Conservation (phyloP, 2,888 invertebrate species). For the Argyresthia goedartella region DNA sequence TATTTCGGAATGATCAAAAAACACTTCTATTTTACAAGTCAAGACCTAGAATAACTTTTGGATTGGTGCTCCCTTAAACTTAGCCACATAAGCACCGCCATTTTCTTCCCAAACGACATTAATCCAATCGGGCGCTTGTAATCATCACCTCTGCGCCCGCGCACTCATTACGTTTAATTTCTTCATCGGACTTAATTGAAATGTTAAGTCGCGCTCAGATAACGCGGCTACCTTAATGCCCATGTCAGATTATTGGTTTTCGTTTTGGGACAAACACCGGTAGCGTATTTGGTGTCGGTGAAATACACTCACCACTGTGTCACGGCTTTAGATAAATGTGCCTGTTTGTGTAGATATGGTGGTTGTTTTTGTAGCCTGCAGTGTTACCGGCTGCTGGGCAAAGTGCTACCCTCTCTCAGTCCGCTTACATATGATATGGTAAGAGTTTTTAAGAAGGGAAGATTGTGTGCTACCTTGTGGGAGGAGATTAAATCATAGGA, state of each 20-base stretch:
- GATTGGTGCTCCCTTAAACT: background rate
- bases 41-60: background rate
- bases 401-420: no score
- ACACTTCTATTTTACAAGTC: background rate
- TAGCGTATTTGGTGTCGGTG: slow-evolving; percentile 6
- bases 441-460: no score
- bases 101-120: slow-evolving; percentile 36
- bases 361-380: no score
- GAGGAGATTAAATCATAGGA: no score
- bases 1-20: background rate
- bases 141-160: slow-evolving; percentile 31
- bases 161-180: slow-evolving; percentile 57
- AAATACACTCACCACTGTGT: no score
- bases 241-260: slow-evolving; percentile 31
- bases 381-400: no score
- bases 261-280: slow-evolving; percentile 26
- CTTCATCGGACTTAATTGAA: slow-evolving; percentile 63
- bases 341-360: no score
- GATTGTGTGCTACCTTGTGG: no score
- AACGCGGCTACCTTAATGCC: slow-evolving; percentile 42
- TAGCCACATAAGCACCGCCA: slow-evolving; percentile 25
- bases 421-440: no score
- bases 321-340: no score
- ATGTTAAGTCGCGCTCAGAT: slow-evolving; percentile 46
- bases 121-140: slow-evolving; percentile 25